Base-by-base conservation (phyloP, 1,140 invertebrate species). In the Scaptomyza montana region DNA sequence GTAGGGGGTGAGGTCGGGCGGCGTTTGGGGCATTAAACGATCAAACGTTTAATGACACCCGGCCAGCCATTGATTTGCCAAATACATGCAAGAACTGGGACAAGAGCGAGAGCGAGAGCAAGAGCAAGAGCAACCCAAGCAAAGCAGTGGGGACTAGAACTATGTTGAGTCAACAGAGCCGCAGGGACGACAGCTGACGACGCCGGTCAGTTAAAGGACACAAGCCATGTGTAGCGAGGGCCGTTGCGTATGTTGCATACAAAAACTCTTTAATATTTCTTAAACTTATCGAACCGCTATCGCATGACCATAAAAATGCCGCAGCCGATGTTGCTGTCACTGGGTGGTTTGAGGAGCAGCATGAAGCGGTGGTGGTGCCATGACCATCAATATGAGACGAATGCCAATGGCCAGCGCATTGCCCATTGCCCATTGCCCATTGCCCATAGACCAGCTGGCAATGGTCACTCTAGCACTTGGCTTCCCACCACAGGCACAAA, bases 11-110 rank as follows among this genome's bases (percentile, higher is more conserved):
- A 25, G 21, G 21, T 25, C 2, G 9, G 21, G 25, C 46, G 54
- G 62, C 61, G 59, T 62, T 16, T 36, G 67, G 68, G 63, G 63
- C 84, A 89, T 89, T 89, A 89, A 89, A 89, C 84, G 84, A 80
- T 89, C 84, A 89, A 87, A 61, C 84, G 81, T 89, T 89, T 89
- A 89, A 89, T 89, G 84, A 84, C 84, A 89, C 85, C 80, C 85
- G 84, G 85, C 73, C 80, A 84, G 77, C 64, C 84, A 89, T 89
- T 89, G 84, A 89, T 84, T 80, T 80, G 84, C 77, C 84, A 89
- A 89, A 89, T 71, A 81, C 77, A 77, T 81, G 78, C 64, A 54
- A 75, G 33, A 62, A 59, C 66, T 36, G 55, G n/a, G 63, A 57
- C 60, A 41, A 49, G 63, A 46, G 56, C 19, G 36, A 19, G 21